Conservation (phyloP, 1,140 invertebrate species). For the Camponotus pennsylvanicus region DNA sequence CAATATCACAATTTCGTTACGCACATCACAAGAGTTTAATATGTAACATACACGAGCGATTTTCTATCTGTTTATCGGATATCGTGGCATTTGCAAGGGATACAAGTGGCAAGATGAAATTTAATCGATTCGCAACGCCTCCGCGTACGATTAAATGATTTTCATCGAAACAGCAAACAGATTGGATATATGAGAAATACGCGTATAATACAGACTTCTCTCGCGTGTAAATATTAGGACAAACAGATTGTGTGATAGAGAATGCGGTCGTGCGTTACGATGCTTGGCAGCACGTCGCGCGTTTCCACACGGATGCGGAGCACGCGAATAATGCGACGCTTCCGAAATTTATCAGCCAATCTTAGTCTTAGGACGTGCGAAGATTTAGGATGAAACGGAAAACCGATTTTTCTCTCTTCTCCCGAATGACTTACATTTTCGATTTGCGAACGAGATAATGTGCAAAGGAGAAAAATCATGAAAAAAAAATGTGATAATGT, state of each 20-base stretch:
- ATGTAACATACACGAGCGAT: not conserved
- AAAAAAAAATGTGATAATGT: not conserved
- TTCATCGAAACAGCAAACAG: slow-evolving; percentile 37
- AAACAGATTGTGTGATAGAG: slow-evolving; percentile 3
- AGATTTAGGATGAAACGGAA: not conserved
- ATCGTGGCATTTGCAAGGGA: slow-evolving; percentile 16
- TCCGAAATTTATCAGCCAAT: slow-evolving; percentile 17
- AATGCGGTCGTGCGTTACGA: slow-evolving; percentile 34
- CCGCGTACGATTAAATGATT: slow-evolving; percentile 45
- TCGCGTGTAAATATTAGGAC: slow-evolving; percentile 52
- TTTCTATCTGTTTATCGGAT: slow-evolving; percentile 17
- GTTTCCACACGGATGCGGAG: slow-evolving; percentile 3
- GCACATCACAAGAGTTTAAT: not conserved
- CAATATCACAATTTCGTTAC: slow-evolving; percentile 7
- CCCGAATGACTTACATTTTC: not conserved
- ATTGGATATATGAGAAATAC: not conserved
- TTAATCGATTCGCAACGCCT: slow-evolving; percentile 18
- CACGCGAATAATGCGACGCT: not conserved
- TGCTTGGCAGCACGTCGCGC: not conserved
- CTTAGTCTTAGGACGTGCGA: not conserved
- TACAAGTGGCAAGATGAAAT: slow-evolving; percentile 47
- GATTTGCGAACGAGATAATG: not conserved
- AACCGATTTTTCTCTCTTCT: not conserved
- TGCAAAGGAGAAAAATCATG: not conserved
- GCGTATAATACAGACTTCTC: slow-evolving; percentile 4